Base-by-base conservation (phyloP, 2,797 vertebrate genomes). In the Hephaestus fuliginosus region DNA sequence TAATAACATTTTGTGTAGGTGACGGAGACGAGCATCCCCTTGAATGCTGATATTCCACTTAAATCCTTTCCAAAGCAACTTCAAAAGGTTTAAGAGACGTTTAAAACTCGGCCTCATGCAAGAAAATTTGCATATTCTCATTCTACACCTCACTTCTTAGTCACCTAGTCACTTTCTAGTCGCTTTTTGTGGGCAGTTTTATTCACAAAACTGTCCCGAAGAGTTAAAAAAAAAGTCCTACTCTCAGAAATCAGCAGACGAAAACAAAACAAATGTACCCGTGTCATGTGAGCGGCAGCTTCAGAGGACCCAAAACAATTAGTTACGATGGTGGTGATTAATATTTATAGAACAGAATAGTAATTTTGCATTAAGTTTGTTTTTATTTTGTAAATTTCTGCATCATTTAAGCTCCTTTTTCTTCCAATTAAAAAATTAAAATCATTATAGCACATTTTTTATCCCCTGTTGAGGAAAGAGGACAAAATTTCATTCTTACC, bases 1-100 rank as follows among this genome's bases (percentile, higher is more conserved):
- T 81, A 53, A 67, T 61, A 39, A 11, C n/a, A 3, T 73, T 78
- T 43, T 77, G 76, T 74, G 76, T 72, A 83, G 83, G 85, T 64
- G 69, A 72, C 25, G 22, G 43, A 77, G 67, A 66, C 55, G 63
- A 73, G 61, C 12, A 30, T 43, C 61, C 49, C 14, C 46, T 65
- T 71, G 33, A 84, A 52, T 44, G 69, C 30, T 77, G 11, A 57
- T 61, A 18, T 52, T 71, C 61, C 51, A 48, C 36, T 63, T 39
- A 7, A 41, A 28, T 62, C 41, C 52, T 65, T 49, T 43, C 14
- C 46, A 64, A 14, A 69, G 12, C 22, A 33, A 15, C 22, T 46
- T 61, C 33, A 20, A 13, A 33, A 72, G 43, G 53, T 72, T 1
- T 11, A 17, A 36, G 30, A 67, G n/a, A 9, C 13, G 1, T 17